Evolutionary conservation across 2,797 vertebrate genomes (phyloP).

Genomic region (Dendrocincla fuliginosa): DNA sequence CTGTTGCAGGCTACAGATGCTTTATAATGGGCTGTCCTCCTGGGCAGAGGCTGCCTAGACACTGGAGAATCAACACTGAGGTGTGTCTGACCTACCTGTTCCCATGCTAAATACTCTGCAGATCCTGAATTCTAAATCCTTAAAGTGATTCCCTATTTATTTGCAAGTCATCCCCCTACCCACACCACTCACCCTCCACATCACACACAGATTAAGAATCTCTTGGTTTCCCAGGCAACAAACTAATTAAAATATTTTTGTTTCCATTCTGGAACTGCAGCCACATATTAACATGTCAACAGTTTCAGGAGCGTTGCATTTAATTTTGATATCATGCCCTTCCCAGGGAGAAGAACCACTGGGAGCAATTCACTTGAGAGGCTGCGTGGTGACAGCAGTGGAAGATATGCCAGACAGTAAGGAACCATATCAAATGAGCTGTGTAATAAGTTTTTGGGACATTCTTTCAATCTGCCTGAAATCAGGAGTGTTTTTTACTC

Average conservation of each 20-base stretch:
- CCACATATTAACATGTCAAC: not conserved
- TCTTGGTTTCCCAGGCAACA: not conserved
- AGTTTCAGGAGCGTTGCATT: not conserved
- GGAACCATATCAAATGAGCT: not conserved
- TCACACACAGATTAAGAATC: not conserved
- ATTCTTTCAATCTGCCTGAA: not conserved
- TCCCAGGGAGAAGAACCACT: slow-evolving; percentile 86
- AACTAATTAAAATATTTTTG: not conserved
- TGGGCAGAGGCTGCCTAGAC: not conserved
- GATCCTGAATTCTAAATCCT: not conserved
- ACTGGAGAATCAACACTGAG: not conserved
- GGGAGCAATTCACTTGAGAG: slow-evolving; percentile 90
- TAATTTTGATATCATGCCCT: not conserved
- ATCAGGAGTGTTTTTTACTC: not conserved
- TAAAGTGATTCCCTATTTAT: not conserved
- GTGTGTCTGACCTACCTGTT: not conserved
- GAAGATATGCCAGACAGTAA: slow-evolving; percentile 90
- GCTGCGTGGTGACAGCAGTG: slow-evolving; percentile 90
- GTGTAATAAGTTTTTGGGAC: not conserved
- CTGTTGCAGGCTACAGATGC: not conserved
- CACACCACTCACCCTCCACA: no score
- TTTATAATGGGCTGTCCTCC: not conserved
- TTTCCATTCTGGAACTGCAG: not conserved
- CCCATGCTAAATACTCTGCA: not conserved
- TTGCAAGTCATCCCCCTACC: not conserved